Percentiles rank a stretch among this genome's conserved stretches.
These are phyloP conservation scores for Parasteatoda tepidariorum DNA, from an alignment of 1,140 invertebrate genomes.

Conservation along the genomic window DNA sequence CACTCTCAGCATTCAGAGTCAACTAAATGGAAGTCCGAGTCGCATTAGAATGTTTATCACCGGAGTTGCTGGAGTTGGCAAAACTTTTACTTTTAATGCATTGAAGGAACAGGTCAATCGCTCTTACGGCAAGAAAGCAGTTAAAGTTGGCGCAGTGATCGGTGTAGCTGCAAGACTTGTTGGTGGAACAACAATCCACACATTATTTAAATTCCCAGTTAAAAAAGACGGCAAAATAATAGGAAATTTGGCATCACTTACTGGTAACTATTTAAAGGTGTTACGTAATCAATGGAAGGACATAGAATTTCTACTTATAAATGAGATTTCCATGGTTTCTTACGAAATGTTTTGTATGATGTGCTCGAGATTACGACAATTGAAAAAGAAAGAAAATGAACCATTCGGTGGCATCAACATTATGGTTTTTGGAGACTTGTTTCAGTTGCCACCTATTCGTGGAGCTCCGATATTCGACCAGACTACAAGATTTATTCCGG, in stretches of 20 bases:
- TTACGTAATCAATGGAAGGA: constrained; percentile 67
- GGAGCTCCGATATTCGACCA: constrained; percentile 10
- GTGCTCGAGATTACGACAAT: constrained; percentile 65
- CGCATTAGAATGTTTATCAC: constrained; percentile 63
- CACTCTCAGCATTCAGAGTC: constrained; percentile 59
- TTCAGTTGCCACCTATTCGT: constrained; percentile 22
- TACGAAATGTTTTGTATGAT: constrained; percentile 67
- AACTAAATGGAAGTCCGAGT: constrained; percentile 59
- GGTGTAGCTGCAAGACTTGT: constrained; percentile 68
- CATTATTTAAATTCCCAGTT: constrained; percentile 65
- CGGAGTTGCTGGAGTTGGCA: constrained; percentile 64
- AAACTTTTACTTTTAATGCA: constrained; percentile 64
- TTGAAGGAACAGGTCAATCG: background rate
- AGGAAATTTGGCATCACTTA: constrained; percentile 43
- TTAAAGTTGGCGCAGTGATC: constrained; percentile 64
- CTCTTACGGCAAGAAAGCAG: background rate
- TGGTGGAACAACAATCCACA: constrained; percentile 65
- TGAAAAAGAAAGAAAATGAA: constrained; percentile 62
- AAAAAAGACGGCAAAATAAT: constrained; percentile 28
- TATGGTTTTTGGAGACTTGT: constrained; percentile 38
- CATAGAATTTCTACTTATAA: constrained; percentile 68
- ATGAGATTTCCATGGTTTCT: constrained; percentile 67
- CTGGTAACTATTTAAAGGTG: constrained; percentile 65
- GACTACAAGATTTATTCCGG: background rate
- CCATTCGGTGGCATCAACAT: constrained; percentile 65